Evolutionary conservation across 2,888 invertebrate species (phyloP), one percentile per base, ranked within the genome.

Genomic region (Sphaerophoria taeniata): DNA sequence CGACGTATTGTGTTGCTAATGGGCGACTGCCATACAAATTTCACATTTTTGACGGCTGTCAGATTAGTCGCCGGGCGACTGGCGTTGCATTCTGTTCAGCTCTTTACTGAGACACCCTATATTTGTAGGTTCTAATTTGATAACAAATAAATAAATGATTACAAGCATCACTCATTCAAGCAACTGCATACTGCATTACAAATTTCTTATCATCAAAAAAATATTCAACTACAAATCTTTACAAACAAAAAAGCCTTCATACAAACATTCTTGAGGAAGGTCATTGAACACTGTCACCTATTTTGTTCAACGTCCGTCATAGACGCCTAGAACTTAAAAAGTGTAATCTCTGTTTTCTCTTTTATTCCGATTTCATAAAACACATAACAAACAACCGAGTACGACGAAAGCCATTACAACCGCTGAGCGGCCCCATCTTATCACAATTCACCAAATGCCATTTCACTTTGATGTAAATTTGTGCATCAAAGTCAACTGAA

Each of bases 401-500:
- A 16, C 43, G 11, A 11, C 9, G 43, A 9, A 9, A 3, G 43
- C 43, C 43, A 24, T 24, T 24, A 24, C 24, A 24, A 24, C 1
- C 9, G 43, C 39, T 55, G 24, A 24, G 34, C 16, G 12, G 24
- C 24, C 24, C 12, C 11, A 55, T 11, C 55, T 33, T 33, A 31
- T 55, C 55, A 55, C 47, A 47, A 39, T 39, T 9, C 24, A 24
- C 43, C n/a, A 33, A 33, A 34, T 14, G 47, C 9, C 14, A 63
- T 14, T 45, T 14, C 14, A 47, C 33, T 33, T 45, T 33, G 7
- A 61, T 61, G 33, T 36, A 49, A 49, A 16, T 65, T 49, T 16
- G 47, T 16, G 49, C 65, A 65, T 49, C 65, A 16, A 63, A 63
- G 49, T 65, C 4, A 56, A 24, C 24, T 34, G n/a, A 12, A 16